Evolutionary conservation across 2,113 vertebrate species (phyloP).

Genomic region (Scatophagus argus): DNA sequence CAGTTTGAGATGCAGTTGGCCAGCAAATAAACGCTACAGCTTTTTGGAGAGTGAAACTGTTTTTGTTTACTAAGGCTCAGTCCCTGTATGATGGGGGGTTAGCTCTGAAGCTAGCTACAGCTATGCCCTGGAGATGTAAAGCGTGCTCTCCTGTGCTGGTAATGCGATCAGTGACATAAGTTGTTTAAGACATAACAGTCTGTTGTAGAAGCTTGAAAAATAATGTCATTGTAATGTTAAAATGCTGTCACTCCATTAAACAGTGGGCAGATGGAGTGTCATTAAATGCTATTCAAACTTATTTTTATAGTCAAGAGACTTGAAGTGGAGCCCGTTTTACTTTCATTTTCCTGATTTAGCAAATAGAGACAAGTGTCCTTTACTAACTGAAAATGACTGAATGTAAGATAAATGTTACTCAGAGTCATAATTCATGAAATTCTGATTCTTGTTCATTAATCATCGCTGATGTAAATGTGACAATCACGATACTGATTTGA

Average conservation of each 20-base stretch:
- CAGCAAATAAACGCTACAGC: background rate
- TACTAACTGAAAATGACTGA: background rate
- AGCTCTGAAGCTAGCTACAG: background rate
- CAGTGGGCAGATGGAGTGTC: background rate
- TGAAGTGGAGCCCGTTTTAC: background rate
- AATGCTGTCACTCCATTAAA: background rate
- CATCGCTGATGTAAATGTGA: background rate
- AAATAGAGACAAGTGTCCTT: background rate
- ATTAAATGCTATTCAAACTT: background rate
- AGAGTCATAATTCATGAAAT: background rate
- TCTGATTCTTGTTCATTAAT: slow-evolving; percentile 3
- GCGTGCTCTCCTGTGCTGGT: background rate
- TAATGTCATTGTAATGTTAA: too few relatives aligned
- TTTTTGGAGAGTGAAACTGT: too few relatives aligned
- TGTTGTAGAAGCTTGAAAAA: background rate
- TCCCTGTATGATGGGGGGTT: too few relatives aligned
- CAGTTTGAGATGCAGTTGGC: background rate
- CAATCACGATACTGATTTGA: background rate
- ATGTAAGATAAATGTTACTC: background rate
- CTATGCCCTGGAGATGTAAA: background rate
- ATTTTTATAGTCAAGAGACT: background rate
- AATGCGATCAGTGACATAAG: background rate
- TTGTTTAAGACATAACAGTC: background rate
- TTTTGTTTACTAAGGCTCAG: too few relatives aligned
- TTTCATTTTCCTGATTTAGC: background rate